Evolutionary conservation across 2,888 invertebrate genomes (phyloP), one percentile per base, ranked within the genome.

Genomic region (Lithophane leautieri): DNA sequence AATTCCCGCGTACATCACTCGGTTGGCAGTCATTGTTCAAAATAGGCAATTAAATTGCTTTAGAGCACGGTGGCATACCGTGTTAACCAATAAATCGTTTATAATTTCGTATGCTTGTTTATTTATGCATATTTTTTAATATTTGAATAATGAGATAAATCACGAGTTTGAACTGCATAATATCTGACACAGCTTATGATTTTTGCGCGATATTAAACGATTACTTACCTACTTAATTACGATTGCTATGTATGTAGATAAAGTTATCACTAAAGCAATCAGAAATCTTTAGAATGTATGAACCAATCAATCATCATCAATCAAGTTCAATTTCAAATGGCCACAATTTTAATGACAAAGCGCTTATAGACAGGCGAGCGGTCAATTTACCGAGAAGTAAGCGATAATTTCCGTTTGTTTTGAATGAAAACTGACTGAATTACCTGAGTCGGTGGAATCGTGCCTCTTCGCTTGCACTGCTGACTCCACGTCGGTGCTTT

Each of bases 371-470:
- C 79, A 85, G 79, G 82, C 82, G 63, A 85, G 62, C 47, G 66
- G 11, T 44, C 73, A 62, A 82, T 85, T 73, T 62, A 75, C 63
- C 44, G 66, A 73, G 61, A 68, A 65, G 73, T 75, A 54, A 83
- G 70, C 40, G 70, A 73, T 76, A 62, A 82, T 54, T 78, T 84
- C 80, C 70, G 50, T 52, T 71, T 61, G 62, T 60, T 66, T 62
- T 60, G 52, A 54, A 67, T 67, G 34, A 73, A 56, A 61, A 81
- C 40, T 62, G 52, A 16, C 22, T 66, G 42, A 34, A 25, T 84
- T 89, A 95, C 95, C 95, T 82, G 95, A 95, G 28, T 89, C 91
- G 8, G 90, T 93, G 4, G 94, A 94, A 76, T 90, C 90, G n/a
- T 93, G 92, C 44, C 94, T 89, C 67, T 81, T 91, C 81, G 91